phyloP scores from a whole-genome alignment of 2,113 vertebrate genomes.

The Xerus inauris region DNA sequence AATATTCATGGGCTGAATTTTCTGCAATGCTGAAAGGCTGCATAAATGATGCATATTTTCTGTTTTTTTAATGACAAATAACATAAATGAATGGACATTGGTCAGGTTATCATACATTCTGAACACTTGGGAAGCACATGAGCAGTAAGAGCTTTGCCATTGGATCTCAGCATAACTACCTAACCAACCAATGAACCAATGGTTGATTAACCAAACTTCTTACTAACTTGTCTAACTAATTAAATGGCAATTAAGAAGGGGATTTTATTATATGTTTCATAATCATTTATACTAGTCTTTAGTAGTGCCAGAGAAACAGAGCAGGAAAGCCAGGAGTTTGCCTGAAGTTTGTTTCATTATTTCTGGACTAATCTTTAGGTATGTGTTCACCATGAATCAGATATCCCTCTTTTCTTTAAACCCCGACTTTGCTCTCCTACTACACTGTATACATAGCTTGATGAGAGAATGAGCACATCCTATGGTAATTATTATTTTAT shows the following conservation, averaged over 20 bases:
- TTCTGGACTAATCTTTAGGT: background rate
- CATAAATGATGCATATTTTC: background rate
- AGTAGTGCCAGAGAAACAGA: background rate
- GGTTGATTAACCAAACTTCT: background rate
- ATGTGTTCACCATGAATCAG: background rate
- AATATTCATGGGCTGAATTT: background rate
- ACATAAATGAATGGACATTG: background rate
- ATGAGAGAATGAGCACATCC: background rate
- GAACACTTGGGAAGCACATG: background rate
- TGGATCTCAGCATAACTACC: background rate
- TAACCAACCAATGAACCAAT: background rate
- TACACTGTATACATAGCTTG: background rate
- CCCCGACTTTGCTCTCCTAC: background rate
- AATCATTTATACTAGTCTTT: background rate
- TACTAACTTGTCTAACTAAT: background rate
- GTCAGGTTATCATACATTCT: background rate
- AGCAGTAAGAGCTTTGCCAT: background rate
- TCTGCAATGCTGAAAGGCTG: background rate
- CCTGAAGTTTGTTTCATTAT: background rate
- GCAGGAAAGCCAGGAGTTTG: background rate
- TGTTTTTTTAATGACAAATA: background rate
- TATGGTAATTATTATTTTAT: background rate
- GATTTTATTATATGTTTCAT: slow-evolving; percentile 1
- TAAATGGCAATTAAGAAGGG: background rate
- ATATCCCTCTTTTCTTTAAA: background rate